A percentile compares a stretch with the other conserved stretches of the same genome.
Conservation (phyloP, 1,140 invertebrate species). For the Radopholus similis region DNA sequence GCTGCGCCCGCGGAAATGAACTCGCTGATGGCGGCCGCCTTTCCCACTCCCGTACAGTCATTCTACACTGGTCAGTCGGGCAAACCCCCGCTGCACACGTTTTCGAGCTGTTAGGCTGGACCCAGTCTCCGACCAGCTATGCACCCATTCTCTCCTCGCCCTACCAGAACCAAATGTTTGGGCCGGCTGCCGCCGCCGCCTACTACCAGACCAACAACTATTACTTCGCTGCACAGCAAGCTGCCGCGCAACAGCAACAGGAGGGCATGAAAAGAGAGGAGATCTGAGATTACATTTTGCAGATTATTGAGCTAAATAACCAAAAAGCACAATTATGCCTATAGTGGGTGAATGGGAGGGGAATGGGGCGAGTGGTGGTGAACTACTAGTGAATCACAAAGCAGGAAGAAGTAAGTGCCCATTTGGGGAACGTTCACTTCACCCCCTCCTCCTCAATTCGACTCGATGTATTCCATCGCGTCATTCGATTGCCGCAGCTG, state of each 20-base stretch:
- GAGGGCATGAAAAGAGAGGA: not conserved
- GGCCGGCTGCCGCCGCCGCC: not conserved
- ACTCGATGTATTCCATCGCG: no score
- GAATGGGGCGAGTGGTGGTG: not conserved
- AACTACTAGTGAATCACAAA: no score
- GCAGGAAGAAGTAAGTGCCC: no score
- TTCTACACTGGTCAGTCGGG: not conserved
- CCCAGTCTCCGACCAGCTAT: not conserved
- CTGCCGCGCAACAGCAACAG: not conserved
- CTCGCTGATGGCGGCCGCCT: not conserved
- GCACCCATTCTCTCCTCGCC: not conserved
- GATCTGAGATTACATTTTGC: not conserved
- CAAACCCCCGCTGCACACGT: not conserved
- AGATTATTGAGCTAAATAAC: not conserved
- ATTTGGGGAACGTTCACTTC: no score
- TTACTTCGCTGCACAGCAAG: not conserved
- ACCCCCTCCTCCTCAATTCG: not conserved
- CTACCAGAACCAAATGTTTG: not conserved
- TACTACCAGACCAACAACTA: conserved; percentile 13
- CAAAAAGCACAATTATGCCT: not conserved
- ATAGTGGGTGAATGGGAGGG: not conserved
- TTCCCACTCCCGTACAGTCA: not conserved
- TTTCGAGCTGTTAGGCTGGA: not conserved
- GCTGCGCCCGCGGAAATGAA: not conserved
- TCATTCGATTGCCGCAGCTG: not conserved